A percentile compares a stretch with the other conserved stretches of the same genome.
Evolutionary conservation across 1,140 invertebrate genomes (phyloP).

Genomic region (Drosophila eugracilis): DNA sequence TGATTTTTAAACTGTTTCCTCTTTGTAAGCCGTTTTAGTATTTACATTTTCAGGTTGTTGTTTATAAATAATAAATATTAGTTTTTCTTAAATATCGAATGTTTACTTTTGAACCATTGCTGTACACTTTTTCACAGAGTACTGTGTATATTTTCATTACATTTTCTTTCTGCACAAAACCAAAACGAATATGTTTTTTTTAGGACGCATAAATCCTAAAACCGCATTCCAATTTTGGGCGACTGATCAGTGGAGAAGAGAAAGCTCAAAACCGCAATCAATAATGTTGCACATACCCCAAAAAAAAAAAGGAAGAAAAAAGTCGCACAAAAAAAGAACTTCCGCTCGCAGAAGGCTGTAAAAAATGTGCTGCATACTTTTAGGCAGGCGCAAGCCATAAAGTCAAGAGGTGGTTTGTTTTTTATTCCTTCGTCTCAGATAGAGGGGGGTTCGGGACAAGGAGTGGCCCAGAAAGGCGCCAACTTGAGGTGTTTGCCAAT

Average conservation of each 20-base stretch:
- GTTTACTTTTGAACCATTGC: background rate
- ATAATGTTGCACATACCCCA: slow-evolving; percentile 6
- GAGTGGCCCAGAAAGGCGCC: background rate
- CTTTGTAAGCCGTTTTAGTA: too few species aligned
- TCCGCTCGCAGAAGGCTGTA: background rate
- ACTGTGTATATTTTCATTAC: background rate
- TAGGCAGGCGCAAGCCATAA: slow-evolving; percentile 23
- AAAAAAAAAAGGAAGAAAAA: background rate
- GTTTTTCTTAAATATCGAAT: background rate
- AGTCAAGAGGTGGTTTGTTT: slow-evolving; percentile 16
- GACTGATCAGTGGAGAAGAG: background rate
- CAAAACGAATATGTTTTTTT: too few species aligned
- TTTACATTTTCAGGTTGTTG: too few species aligned
- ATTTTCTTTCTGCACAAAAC: too few species aligned
- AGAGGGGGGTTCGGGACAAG: background rate
- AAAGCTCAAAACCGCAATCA: slow-evolving; percentile 1
- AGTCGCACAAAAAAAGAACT: background rate
- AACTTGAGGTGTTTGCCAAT: slow-evolving; percentile 47
- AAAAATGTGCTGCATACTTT: slow-evolving; percentile 47
- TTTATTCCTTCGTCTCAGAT: background rate
- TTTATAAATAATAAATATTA: background rate
- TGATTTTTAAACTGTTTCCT: too few species aligned
- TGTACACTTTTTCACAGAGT: background rate
- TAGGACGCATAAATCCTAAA: background rate
- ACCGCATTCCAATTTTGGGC: background rate